A percentile compares a stretch with the other conserved stretches of the same genome.
Evolutionary conservation across 2,113 vertebrate genomes (phyloP).

Genomic region (Centropus unirufus): DNA sequence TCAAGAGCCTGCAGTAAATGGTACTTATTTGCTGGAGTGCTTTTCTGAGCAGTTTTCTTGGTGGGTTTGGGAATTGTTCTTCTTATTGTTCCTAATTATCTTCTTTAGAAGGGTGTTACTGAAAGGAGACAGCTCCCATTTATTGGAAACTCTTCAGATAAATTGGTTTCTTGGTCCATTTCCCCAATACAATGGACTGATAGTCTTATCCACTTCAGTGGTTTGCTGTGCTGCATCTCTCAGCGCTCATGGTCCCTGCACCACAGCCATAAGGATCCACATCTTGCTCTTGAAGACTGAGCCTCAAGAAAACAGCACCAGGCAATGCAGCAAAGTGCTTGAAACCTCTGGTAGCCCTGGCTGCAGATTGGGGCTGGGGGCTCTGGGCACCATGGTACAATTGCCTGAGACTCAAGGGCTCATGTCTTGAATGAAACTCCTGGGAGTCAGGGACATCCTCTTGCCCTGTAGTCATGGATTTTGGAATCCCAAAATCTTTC

Average conservation of each 20-base stretch:
- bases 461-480: neutral
- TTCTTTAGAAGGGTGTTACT: neutral
- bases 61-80: neutral
- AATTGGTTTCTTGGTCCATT: neutral
- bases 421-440: neutral
- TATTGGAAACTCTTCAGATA: neutral
- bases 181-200: neutral
- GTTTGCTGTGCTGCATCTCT: neutral
- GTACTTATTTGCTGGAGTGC: neutral
- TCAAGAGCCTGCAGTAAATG: neutral
- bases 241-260: fast-evolving
- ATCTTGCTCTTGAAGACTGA: neutral
- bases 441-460: neutral
- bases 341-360: neutral
- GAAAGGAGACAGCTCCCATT: neutral
- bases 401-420: neutral
- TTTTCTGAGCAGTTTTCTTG: neutral
- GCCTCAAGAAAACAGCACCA: neutral
- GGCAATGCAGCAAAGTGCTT: neutral
- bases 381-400: neutral
- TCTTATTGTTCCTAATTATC: neutral
- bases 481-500: neutral
- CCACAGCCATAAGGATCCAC: neutral
- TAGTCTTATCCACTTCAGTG: neutral
- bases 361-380: neutral